Conservation (phyloP, 2,797 vertebrate species). For the Orestias chungarensis region DNA sequence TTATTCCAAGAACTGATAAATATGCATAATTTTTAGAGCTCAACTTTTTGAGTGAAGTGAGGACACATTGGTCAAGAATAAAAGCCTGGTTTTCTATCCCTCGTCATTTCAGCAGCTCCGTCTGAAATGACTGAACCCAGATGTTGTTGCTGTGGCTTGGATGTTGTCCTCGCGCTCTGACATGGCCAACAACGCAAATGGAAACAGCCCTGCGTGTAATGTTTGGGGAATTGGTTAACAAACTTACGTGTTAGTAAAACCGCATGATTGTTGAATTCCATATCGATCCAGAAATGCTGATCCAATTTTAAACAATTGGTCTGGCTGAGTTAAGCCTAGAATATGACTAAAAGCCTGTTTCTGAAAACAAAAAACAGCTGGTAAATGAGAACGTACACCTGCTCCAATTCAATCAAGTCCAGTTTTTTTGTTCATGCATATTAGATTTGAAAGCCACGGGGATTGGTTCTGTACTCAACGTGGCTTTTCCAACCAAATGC, state of each 20-base stretch:
- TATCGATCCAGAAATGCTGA: conserved; percentile 43
- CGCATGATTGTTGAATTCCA: conserved; percentile 35
- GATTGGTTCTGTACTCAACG: conserved; percentile 2
- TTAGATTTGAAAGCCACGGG: conserved; percentile 21
- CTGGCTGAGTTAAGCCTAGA: conserved; percentile 34
- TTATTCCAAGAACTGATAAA: conserved; percentile 78
- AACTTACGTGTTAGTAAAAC: conserved; percentile 47
- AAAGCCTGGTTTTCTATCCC: conserved; percentile 45
- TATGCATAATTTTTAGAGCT: conserved; percentile 32
- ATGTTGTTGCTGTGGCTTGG: conserved; percentile 36
- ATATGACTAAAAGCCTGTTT: conserved; percentile 36
- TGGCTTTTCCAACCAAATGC: neutral
- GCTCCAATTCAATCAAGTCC: conserved; percentile 22
- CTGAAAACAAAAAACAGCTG: conserved; percentile 24
- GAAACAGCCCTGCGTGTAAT: conserved; percentile 37
- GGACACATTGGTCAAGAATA: conserved; percentile 45
- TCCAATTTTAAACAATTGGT: conserved; percentile 25
- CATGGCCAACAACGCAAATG: conserved; percentile 51
- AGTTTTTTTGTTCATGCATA: conserved; percentile 29
- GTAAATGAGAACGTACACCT: conserved; percentile 21
- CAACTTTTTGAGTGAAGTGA: conserved; percentile 27
- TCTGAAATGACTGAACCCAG: conserved; percentile 62
- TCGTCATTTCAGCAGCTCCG: conserved; percentile 41
- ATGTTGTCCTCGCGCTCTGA: conserved; percentile 21
- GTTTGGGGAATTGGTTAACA: conserved; percentile 37